Conservation (phyloP, 2,888 invertebrate species). For the Cloeon dipterum region DNA sequence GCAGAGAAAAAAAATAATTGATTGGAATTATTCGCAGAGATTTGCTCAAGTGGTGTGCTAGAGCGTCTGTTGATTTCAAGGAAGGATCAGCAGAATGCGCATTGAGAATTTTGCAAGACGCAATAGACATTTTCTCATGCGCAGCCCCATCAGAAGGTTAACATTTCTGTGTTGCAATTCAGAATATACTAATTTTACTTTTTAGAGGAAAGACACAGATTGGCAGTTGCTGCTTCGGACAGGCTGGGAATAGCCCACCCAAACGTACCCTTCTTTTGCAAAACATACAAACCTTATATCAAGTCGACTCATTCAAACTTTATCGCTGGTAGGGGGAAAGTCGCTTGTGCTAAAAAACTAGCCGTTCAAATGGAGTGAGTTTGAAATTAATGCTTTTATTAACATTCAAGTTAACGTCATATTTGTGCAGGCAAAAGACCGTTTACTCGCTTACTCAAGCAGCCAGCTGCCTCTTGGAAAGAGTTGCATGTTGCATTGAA, state of each 20-base stretch:
- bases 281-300: slow-evolving; percentile 55
- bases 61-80: slow-evolving; percentile 50
- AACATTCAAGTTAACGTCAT: background rate
- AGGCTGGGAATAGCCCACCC: slow-evolving; percentile 60
- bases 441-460: slow-evolving; percentile 61
- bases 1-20: no score
- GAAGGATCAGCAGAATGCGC: slow-evolving; percentile 44
- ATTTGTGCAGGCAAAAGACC: slow-evolving; percentile 10
- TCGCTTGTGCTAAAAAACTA: slow-evolving; percentile 13
- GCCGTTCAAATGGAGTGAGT: background rate
- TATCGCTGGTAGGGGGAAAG: slow-evolving; percentile 40
- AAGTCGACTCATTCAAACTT: slow-evolving; percentile 30
- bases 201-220: slow-evolving; percentile 32
- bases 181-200: background rate
- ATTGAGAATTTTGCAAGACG: slow-evolving; percentile 59
- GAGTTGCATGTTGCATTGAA: slow-evolving; percentile 60
- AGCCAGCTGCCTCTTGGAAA: slow-evolving; percentile 62
- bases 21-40: slow-evolving; percentile 51
- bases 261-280: slow-evolving; percentile 58
- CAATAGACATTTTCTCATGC: slow-evolving; percentile 75
- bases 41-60: slow-evolving; percentile 72
- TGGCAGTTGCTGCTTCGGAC: slow-evolving; percentile 52
- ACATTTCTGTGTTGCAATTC: slow-evolving; percentile 2
- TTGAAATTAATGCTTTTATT: background rate
- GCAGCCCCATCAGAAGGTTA: slow-evolving; percentile 34